A percentile compares a stretch with the other conserved stretches of the same genome.
phyloP scores from a whole-genome alignment of 2,113 vertebrate species.

The Otocyon megalotis region DNA sequence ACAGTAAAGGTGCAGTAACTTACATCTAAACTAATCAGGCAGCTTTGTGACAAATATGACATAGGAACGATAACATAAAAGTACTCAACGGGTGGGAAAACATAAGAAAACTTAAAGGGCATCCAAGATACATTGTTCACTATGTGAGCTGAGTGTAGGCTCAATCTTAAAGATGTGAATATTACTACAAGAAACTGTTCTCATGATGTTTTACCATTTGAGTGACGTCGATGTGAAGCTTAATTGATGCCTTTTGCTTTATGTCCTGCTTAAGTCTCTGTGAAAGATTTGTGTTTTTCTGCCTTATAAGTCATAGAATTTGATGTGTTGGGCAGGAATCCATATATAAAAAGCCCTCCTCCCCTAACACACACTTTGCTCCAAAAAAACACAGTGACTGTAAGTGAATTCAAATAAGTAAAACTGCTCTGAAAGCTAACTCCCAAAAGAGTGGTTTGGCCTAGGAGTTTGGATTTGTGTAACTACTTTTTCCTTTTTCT shows the following conservation, averaged over 20 bases:
- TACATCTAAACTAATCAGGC: slow-evolving; percentile 94
- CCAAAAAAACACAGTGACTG: slow-evolving; percentile 55
- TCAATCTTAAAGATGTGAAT: slow-evolving; percentile 64
- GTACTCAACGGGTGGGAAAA: slow-evolving; percentile 70
- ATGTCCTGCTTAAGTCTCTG: slow-evolving; percentile 82
- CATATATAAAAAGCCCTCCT: slow-evolving; percentile 47
- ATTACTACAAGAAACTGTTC: slow-evolving; percentile 71
- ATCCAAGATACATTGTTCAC: slow-evolving; percentile 84
- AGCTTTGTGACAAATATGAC: slow-evolving; percentile 76
- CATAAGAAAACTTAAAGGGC: slow-evolving; percentile 66
- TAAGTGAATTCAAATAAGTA: slow-evolving; percentile 50
- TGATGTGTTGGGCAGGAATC: slow-evolving; percentile 46
- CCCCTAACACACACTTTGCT: background rate
- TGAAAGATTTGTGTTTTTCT: slow-evolving; percentile 78
- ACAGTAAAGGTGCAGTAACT: slow-evolving; percentile 99
- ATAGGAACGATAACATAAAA: slow-evolving; percentile 63
- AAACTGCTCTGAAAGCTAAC: slow-evolving; percentile 55
- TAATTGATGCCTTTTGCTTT: slow-evolving; percentile 76
- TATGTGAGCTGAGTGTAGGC: slow-evolving; percentile 83
- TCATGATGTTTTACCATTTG: slow-evolving; percentile 52
- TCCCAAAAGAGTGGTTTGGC: slow-evolving; percentile 63
- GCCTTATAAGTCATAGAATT: slow-evolving; percentile 77
- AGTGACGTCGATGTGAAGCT: slow-evolving; percentile 78
- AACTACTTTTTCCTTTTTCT: slow-evolving; percentile 72
- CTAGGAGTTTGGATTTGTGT: slow-evolving; percentile 44